Percentiles rank a stretch among this genome's conserved stretches.
These are phyloP conservation scores for Xanthia togata DNA, from an alignment of 2,888 invertebrate genomes.

Conservation along the genomic window DNA sequence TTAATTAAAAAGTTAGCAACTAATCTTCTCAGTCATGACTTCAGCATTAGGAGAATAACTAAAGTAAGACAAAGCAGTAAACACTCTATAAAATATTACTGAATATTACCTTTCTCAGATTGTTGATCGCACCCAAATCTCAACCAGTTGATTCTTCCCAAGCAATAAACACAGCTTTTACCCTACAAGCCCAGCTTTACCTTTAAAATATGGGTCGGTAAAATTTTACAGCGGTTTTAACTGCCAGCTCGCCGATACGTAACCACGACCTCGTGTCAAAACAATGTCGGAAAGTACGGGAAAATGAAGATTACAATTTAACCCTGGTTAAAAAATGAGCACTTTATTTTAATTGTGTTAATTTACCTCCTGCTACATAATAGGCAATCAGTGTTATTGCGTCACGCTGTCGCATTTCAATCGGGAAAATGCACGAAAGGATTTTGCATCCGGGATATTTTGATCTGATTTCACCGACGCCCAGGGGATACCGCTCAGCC, in stretches of 20 bases:
- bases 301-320: slow-evolving; percentile 54
- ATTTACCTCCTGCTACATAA: slow-evolving; percentile 36
- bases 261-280: slow-evolving; percentile 59
- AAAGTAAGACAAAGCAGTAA: background rate
- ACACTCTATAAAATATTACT: slow-evolving; percentile 17
- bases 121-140: slow-evolving; percentile 21
- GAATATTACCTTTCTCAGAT: slow-evolving; percentile 25
- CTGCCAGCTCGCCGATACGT: slow-evolving; percentile 51
- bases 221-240: slow-evolving; percentile 67
- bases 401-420: slow-evolving; percentile 26
- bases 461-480: slow-evolving; percentile 29
- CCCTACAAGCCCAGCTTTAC: slow-evolving; percentile 41
- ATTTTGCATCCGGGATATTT: slow-evolving; percentile 20
- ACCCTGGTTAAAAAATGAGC: slow-evolving; percentile 20
- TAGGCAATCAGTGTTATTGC: slow-evolving; percentile 31
- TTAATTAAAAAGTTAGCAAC: too few species aligned
- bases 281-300: slow-evolving; percentile 44
- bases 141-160: slow-evolving; percentile 52
- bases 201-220: slow-evolving; percentile 58
- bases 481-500: background rate
- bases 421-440: slow-evolving; percentile 9
- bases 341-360: slow-evolving; percentile 40
- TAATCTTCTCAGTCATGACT: too few species aligned
- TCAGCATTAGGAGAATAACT: background rate
- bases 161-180: slow-evolving; percentile 59